Conservation (phyloP, 2,113 vertebrate species). For the Daphoenositta chrysoptera region DNA sequence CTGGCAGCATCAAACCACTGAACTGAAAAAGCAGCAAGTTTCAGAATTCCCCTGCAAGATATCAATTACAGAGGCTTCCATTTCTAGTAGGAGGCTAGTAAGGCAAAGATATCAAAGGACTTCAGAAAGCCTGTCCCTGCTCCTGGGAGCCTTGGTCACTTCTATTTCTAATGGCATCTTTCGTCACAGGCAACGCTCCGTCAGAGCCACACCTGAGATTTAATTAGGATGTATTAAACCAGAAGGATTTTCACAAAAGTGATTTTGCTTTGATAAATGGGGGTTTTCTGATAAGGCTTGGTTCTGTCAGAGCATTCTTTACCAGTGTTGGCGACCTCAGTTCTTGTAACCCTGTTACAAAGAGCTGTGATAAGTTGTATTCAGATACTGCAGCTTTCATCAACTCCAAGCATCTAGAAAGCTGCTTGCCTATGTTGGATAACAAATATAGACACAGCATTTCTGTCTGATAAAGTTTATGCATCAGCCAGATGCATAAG, state of each 20-base stretch:
- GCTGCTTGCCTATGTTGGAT: neutral
- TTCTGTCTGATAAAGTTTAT: neutral
- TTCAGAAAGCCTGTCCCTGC: neutral
- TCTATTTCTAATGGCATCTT: neutral
- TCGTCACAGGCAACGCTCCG: neutral
- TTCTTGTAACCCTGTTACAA: neutral
- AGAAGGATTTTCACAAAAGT: neutral
- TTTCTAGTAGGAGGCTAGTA: neutral
- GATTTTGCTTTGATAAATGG: neutral
- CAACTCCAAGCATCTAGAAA: neutral
- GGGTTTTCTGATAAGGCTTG: neutral
- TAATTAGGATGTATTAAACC: neutral
- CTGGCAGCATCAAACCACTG: neutral
- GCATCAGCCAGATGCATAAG: neutral
- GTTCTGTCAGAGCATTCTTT: neutral
- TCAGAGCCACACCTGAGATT: neutral
- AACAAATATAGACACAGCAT: neutral
- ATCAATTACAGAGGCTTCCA: neutral
- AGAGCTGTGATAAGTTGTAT: neutral
- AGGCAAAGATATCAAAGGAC: neutral
- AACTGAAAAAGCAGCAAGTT: neutral
- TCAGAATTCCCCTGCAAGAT: neutral
- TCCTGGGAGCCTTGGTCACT: neutral
- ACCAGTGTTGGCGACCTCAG: neutral
- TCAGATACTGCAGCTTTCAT: neutral